These are phyloP conservation scores for Globia sparganii DNA, from an alignment of 2,888 invertebrate genomes.

Conservation along the genomic window DNA sequence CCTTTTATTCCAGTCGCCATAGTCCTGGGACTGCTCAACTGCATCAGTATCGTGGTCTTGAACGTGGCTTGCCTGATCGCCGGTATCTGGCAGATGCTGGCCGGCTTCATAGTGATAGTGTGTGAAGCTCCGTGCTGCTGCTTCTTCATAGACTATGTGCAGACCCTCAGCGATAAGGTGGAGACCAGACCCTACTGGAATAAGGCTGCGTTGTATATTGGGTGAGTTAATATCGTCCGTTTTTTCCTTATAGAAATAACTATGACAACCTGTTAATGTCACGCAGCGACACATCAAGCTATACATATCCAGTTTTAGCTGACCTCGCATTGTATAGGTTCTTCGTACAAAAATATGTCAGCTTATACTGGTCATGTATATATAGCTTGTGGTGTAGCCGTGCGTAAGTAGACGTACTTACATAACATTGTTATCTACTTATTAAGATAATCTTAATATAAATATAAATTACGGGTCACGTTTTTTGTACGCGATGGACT, in stretches of 20 bases:
- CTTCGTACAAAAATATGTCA: too few species aligned
- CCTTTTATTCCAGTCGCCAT: slow-evolving; percentile 93
- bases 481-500: too few species aligned
- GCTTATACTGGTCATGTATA: neutral
- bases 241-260: slow-evolving; percentile 10
- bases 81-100: slow-evolving; percentile 96
- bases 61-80: slow-evolving; percentile 92
- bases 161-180: slow-evolving; percentile 95
- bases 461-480: too few species aligned
- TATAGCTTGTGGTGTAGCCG: neutral
- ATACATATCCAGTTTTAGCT: too few species aligned
- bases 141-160: slow-evolving; percentile 98
- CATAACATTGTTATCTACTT: neutral
- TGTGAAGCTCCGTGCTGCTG: slow-evolving; percentile 99
- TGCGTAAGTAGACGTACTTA: too few species aligned
- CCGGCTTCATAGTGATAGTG: slow-evolving; percentile 96
- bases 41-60: slow-evolving; percentile 92
- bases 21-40: slow-evolving; percentile 94
- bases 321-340: too few species aligned
- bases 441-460: neutral
- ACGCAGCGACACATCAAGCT: too few species aligned
- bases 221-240: slow-evolving; percentile 91
- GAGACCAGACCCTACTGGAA: slow-evolving; percentile 97
- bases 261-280: neutral
- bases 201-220: slow-evolving; percentile 95